Evolutionary conservation across 2,888 invertebrate species (phyloP).

Genomic region (Drosophila niveifrons): DNA sequence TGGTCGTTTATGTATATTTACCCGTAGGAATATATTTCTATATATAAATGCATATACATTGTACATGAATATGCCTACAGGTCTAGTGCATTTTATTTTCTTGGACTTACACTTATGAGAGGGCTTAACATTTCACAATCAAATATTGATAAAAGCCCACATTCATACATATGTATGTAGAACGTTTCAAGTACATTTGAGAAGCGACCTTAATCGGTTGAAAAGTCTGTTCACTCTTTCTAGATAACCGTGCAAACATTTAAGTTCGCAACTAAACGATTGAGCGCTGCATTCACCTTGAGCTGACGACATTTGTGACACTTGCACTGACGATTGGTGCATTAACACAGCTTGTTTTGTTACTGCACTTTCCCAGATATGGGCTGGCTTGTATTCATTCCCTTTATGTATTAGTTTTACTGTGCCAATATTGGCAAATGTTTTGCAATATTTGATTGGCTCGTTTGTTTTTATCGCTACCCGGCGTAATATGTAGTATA

Average conservation of each 20-base stretch:
- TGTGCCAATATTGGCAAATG: constrained; percentile 46
- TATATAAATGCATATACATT: no score
- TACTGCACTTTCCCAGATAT: constrained; percentile 18
- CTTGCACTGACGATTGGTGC: constrained; percentile 49
- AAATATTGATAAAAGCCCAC: constrained; percentile 35
- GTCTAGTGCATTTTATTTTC: constrained; percentile 6
- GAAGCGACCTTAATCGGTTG: constrained; percentile 48
- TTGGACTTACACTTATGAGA: constrained; percentile 7
- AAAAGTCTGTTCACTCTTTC: constrained; percentile 43
- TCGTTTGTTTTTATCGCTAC: constrained; percentile 11
- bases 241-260: constrained; percentile 31
- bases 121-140: constrained; percentile 13
- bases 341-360: constrained; percentile 30
- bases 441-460: constrained; percentile 28
- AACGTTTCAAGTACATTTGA: constrained; percentile 9
- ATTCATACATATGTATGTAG: neutral
- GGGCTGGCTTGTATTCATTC: constrained; percentile 36
- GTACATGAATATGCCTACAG: neutral
- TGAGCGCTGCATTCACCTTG: constrained; percentile 60
- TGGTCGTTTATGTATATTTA: neutral
- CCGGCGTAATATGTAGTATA: constrained; percentile 11
- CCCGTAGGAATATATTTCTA: no score
- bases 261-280: constrained; percentile 32
- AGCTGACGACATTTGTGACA: constrained; percentile 59
- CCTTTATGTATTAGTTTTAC: constrained; percentile 16